Evolutionary conservation across 2,113 vertebrate genomes (phyloP).

Genomic region (Amphiprion percula): DNA sequence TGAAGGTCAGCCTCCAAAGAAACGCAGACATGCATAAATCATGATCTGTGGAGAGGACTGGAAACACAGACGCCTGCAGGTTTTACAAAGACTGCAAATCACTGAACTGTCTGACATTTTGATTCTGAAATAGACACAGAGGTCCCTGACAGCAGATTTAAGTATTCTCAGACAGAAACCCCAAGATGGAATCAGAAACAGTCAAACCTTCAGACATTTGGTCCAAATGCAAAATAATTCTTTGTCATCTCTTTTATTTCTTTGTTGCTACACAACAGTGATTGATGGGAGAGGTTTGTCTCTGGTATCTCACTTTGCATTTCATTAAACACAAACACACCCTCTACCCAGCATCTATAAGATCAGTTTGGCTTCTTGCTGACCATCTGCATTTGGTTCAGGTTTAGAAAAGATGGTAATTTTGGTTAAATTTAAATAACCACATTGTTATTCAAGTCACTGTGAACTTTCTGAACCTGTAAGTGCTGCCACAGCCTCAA

Average conservation of each 20-base stretch:
- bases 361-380: slow-evolving; percentile 1
- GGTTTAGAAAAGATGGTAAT: too few relatives aligned
- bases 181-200: background rate
- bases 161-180: background rate
- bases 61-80: slow-evolving; percentile 49
- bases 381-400: too few relatives aligned
- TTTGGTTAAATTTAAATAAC: too few relatives aligned
- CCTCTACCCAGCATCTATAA: background rate
- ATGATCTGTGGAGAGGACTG: slow-evolving; percentile 12
- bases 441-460: too few relatives aligned
- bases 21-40: slow-evolving; percentile 39
- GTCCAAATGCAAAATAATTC: slow-evolving; percentile 38
- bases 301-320: background rate
- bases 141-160: background rate
- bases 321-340: slow-evolving; percentile 7
- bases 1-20: slow-evolving; percentile 26
- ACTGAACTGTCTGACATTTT: slow-evolving; percentile 15
- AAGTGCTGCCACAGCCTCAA: too few relatives aligned
- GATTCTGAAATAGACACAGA: background rate
- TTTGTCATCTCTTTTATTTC: background rate
- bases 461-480: too few relatives aligned
- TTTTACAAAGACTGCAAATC: slow-evolving; percentile 20
- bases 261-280: slow-evolving; percentile 27
- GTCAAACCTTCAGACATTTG: slow-evolving; percentile 22
- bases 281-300: background rate